Evolutionary conservation across 2,888 invertebrate genomes (phyloP), one percentile per base, ranked within the genome.

Genomic region (Heliothis peltigera): DNA sequence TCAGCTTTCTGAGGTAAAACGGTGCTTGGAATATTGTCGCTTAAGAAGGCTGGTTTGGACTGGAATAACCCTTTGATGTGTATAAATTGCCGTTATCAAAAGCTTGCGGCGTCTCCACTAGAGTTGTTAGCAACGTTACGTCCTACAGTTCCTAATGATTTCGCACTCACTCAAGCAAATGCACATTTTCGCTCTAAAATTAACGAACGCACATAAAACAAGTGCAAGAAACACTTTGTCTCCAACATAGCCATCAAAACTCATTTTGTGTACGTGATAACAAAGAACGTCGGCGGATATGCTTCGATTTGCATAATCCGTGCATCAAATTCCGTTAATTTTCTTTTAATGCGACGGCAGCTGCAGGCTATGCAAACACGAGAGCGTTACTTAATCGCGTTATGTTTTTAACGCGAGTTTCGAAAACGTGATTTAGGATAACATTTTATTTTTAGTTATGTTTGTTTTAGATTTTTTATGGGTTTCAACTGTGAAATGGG

Each of bases 321-420:
- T 92, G 93, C 94, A 94, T 92, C 92, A 92, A 92, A 91, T 88
- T 91, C 87, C 88, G 92, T 92, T 93, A 93, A 94, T 94, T 93
- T 94, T 93, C 91, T 93, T 94, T 92, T 94, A 90, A 93, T 91
- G 90, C 88, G 86, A 82, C 84, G 83, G 81, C 89, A 83, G 87
- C 84, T 87, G 88, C 87, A 84, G 42, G 78, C 76, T 74, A 77
- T 70, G 75, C 82, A 83, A 84, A 85, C 82, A 74, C 56, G 46
- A 74, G 69, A 75, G 69, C 75, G 66, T 75, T 70, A 72, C 77
- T 72, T 83, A 81, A 79, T 74, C 76, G 54, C 56, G 59, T 77
- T 63, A 67, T 49, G 70, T 68, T 78, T 71, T 71, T 71, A 64
- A 57, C 32, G 54, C 56, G 56, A 48, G 47, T 56, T 71, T 70